Percentiles rank a stretch among this genome's conserved stretches.
Evolutionary conservation across 2,113 vertebrate species (phyloP).

Genomic region (Plectropomus leopardus): DNA sequence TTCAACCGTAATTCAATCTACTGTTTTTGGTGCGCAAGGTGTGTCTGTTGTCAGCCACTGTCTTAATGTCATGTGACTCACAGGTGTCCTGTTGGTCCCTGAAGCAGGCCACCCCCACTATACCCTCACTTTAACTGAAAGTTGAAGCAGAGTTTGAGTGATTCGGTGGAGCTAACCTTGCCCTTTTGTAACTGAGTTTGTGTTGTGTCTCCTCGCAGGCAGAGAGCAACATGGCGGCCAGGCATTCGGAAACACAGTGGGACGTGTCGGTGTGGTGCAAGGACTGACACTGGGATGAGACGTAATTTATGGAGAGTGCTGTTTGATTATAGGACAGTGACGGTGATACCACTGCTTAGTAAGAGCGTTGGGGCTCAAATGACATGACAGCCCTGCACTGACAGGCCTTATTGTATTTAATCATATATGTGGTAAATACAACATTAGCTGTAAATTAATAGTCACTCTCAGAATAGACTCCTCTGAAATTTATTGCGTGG

Average conservation of each 20-base stretch:
- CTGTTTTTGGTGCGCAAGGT: slow-evolving; percentile 39
- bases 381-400: slow-evolving; percentile 12
- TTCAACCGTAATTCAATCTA: neutral
- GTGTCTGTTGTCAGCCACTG: slow-evolving; percentile 10
- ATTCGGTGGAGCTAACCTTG: slow-evolving; percentile 45
- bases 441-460: slow-evolving; percentile 23
- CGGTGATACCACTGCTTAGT: slow-evolving; percentile 25
- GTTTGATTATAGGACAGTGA: slow-evolving; percentile 42
- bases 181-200: slow-evolving; percentile 53
- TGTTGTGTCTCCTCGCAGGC: slow-evolving; percentile 70
- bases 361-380: slow-evolving; percentile 16
- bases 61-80: slow-evolving; percentile 61
- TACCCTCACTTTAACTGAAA: slow-evolving; percentile 41
- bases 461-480: slow-evolving; percentile 19
- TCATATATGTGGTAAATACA: slow-evolving; percentile 33
- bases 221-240: slow-evolving; percentile 35
- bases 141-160: slow-evolving; percentile 44
- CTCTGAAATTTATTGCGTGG: slow-evolving; percentile 8
- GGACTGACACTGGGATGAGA: slow-evolving; percentile 47
- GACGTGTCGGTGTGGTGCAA: slow-evolving; percentile 42
- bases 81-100: slow-evolving; percentile 58
- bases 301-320: slow-evolving; percentile 49
- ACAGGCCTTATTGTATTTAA: slow-evolving; percentile 13
- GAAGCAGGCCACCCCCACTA: slow-evolving; percentile 35
- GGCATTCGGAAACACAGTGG: slow-evolving; percentile 44